Percentiles rank a stretch among this genome's conserved stretches.
Conservation (phyloP, 2,797 vertebrate species). For the Anguilla megastoma region DNA sequence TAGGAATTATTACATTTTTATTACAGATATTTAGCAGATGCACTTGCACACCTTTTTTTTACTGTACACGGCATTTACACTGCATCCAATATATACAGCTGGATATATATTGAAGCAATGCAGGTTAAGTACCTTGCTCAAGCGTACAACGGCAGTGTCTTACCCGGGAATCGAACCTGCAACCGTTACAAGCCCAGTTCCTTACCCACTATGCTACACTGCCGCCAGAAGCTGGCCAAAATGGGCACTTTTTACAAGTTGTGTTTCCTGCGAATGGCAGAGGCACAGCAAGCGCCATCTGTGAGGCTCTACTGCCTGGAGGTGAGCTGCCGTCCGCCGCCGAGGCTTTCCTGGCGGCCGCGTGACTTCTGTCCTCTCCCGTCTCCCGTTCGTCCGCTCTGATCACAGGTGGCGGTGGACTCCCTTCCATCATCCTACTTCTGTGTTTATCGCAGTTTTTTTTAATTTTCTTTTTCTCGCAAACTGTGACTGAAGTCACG, state of each 20-base stretch:
- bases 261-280: not conserved
- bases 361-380: not conserved
- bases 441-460: not conserved
- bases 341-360: not conserved
- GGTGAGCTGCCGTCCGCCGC: not conserved
- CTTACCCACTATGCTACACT: too few relatives aligned
- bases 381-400: not conserved
- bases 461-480: not conserved
- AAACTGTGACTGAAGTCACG: not conserved
- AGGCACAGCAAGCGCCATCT: not conserved
- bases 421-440: not conserved
- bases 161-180: too few relatives aligned
- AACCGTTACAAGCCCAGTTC: too few relatives aligned
- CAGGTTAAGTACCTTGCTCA: too few relatives aligned
- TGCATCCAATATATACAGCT: too few relatives aligned
- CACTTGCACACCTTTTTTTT: too few relatives aligned
- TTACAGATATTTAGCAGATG: too few relatives aligned
- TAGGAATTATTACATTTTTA: not conserved
- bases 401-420: not conserved
- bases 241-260: not conserved
- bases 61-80: too few relatives aligned
- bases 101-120: too few relatives aligned
- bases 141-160: too few relatives aligned
- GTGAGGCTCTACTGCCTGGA: not conserved
- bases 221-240: not conserved